Evolutionary conservation across 2,888 invertebrate species (phyloP), one percentile per base, ranked within the genome.

Genomic region (Enchytraeus crypticus): DNA sequence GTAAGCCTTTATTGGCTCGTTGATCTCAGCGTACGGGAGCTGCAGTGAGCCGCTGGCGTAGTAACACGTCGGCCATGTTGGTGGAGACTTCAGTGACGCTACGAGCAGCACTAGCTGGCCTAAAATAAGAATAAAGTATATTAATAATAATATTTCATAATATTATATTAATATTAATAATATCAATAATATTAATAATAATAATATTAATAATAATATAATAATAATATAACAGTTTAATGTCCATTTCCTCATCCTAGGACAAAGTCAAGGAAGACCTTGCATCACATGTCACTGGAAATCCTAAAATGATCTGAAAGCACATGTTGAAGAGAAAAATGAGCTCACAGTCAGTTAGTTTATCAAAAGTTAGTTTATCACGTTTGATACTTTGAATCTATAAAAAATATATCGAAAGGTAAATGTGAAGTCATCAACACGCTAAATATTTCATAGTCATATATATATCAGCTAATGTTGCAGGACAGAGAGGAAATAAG

Each of bases 1-100:
- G 88, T 89, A 93, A 18, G 89, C 90, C 73, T 85, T 87, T 75
- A 96, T 92, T 0, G 93, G 92, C 77, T 96, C 95, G 29, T 84
- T 84, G 54, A 96, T 85, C 81, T 95, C 95, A 0, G 93, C 93
- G 81, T 93, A 96, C 0, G 96, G 95, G 67, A 96, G 89, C 69
- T 84, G 85, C 30, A 95, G 66, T 1, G 64, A 60, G 5, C 74
- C 77, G 4, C 57, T 57, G 11, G 73, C 70, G 34, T 51, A 64
- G 64, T 77, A 77, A 0, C 67, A 57, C 3, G 56, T 54, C 5
- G 67, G 62, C 69, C 68, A 68, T 45, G 38, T 38, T 38, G 38
- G 38, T 38, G 18, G 11, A 38, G 11, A 14, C 8, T 8, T 14
- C 11, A 38, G 8, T 14, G 38, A 38, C 38, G 38, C 8, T 18